Evolutionary conservation across 2,888 invertebrate genomes (phyloP).

Genomic region (Neria commutata): DNA sequence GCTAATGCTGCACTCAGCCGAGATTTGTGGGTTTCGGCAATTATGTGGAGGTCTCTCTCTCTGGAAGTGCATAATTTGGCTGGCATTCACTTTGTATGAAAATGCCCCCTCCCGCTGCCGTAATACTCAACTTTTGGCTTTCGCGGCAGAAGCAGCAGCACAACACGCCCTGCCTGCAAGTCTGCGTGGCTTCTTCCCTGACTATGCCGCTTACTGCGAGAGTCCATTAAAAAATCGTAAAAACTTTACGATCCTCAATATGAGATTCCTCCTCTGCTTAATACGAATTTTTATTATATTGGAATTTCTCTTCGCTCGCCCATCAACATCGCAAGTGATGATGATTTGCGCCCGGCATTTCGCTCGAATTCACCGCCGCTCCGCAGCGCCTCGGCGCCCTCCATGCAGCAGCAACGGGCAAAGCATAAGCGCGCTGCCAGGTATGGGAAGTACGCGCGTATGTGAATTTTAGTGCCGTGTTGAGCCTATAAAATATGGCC

Average conservation of each 20-base stretch:
- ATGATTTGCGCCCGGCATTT: slow-evolving; percentile 34
- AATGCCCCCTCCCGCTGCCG: slow-evolving; percentile 40
- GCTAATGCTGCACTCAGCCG: too few species aligned
- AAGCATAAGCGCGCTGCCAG: slow-evolving; percentile 10
- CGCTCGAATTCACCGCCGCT: slow-evolving; percentile 25
- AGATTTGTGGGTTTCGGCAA: too few species aligned
- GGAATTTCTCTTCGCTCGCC: slow-evolving; percentile 52
- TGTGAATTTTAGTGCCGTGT: slow-evolving; percentile 37
- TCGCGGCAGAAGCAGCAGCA: too few species aligned
- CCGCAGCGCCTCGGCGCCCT: slow-evolving; percentile 32
- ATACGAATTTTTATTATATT: slow-evolving; percentile 60
- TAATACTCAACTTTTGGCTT: too few species aligned
- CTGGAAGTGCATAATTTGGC: slow-evolving; percentile 49
- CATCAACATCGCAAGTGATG: slow-evolving; percentile 23
- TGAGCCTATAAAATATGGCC: slow-evolving; percentile 25
- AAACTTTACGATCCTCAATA: slow-evolving; percentile 59
- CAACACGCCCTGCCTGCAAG: too few species aligned
- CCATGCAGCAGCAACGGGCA: slow-evolving; percentile 11
- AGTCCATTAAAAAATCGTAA: slow-evolving; percentile 62
- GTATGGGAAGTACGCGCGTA: slow-evolving; percentile 31
- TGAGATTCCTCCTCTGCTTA: slow-evolving; percentile 60
- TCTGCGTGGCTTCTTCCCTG: too few species aligned
- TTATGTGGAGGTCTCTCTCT: too few species aligned
- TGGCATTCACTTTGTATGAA: slow-evolving; percentile 49
- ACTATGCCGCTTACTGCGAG: slow-evolving; percentile 51